A percentile compares a stretch with the other conserved stretches of the same genome.
Evolutionary conservation across 2,113 vertebrate species (phyloP).

Genomic region (Cyanocitta stelleri): DNA sequence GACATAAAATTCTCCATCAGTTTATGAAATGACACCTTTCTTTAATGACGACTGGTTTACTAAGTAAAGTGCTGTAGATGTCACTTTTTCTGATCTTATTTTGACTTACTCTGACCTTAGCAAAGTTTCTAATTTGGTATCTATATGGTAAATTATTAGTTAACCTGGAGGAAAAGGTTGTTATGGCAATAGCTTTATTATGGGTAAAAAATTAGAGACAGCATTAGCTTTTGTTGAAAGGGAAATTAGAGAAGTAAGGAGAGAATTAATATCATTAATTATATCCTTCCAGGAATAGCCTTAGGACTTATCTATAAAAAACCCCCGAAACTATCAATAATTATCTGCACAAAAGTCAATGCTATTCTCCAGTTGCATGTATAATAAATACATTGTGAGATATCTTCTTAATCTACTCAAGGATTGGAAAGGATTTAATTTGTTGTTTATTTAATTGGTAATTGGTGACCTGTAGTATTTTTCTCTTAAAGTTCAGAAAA

Average conservation of each 20-base stretch:
- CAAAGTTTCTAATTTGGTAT: not conserved
- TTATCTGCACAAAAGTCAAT: not conserved
- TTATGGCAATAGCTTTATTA: not conserved
- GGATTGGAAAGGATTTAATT: not conserved
- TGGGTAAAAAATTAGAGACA: not conserved
- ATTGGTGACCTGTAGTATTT: not conserved
- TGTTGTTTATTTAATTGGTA: not conserved
- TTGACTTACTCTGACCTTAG: not conserved
- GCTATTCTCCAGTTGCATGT: not conserved
- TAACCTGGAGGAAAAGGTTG: not conserved
- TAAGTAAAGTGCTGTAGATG: not conserved
- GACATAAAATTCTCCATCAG: not conserved
- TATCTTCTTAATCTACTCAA: not conserved
- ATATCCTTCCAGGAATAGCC: constrained; percentile 13
- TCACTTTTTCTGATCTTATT: not conserved
- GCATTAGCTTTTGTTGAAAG: not conserved
- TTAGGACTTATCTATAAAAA: not conserved
- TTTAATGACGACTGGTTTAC: not conserved
- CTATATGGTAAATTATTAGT: not conserved
- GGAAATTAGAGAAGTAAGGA: not conserved
- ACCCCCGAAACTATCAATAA: not conserved
- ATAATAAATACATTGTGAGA: not conserved
- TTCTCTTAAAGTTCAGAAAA: not conserved
- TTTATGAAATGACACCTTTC: not conserved
- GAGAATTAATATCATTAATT: constrained; percentile 18